Evolutionary conservation across 2,797 vertebrate genomes (phyloP), one percentile per base, ranked within the genome.

Genomic region (Euphonia xanthogaster): DNA sequence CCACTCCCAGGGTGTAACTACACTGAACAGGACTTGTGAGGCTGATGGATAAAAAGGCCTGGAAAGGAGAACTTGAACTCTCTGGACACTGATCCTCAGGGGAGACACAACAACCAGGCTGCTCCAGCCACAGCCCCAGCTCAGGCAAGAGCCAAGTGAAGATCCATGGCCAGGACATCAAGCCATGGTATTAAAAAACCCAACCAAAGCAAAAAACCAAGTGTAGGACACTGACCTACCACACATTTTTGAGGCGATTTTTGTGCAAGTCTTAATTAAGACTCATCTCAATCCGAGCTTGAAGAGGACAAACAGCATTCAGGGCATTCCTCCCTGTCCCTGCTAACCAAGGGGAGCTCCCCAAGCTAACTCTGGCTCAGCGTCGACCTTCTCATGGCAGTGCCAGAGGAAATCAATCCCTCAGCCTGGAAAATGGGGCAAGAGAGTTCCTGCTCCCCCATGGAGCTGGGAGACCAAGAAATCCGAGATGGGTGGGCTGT

Each of bases 1-100:
- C 18, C 21, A 7, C 19, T 53, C 4, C 6, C 12, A 31, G 5
- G 28, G 17, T 1, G 0, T 7, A 25, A 20, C 20, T 4, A 7
- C 48, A 66, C 16, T 17, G 24, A 35, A 21, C 17, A 33, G 14
- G 11, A 40, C 40, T 17, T 12, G 5, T 31, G 61, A 39, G 17
- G 44, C n/a, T 68, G 39, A 17, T 19, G 17, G 37, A 22, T 9
- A 27, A 76, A 76, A 55, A 66, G 10, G 27, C 6, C 70, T 37
- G 57, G 12, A 27, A 87, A 15, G 40, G 16, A 78, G 3, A 48
- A 63, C 8, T 4, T 19, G 22, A 67, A 12, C 8, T 24, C 31
- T 51, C 22, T 14, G 55, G 18, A 33, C 7, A 6, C 4, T 50
- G 37, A 11, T 4, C 9, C 22, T 44, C 1, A 1, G 6, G 10